Evolutionary conservation across 1,140 invertebrate genomes (phyloP).

Genomic region (Ceratina australensis): DNA sequence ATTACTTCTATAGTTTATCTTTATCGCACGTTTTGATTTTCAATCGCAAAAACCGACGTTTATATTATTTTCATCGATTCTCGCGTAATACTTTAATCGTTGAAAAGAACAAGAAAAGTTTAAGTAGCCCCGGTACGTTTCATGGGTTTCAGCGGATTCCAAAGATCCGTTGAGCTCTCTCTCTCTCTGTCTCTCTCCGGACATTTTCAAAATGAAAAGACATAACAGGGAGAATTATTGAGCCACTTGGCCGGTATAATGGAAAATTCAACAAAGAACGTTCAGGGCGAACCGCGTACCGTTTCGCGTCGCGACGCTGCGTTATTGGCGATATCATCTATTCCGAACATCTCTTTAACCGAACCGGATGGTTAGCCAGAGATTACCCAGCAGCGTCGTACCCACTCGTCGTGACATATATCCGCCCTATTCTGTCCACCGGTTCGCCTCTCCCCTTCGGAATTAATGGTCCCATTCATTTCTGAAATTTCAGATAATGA

Average conservation of each 20-base stretch:
- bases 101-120: too few species aligned
- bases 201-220: not conserved
- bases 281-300: slow-evolving; percentile 14
- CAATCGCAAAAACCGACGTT: too few species aligned
- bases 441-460: slow-evolving; percentile 36
- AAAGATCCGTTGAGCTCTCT: too few species aligned
- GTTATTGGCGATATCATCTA: slow-evolving; percentile 54
- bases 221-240: slow-evolving; percentile 27
- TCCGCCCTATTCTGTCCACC: slow-evolving; percentile 46
- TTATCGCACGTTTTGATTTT: too few species aligned
- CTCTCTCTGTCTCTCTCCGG: too few species aligned
- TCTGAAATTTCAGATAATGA: slow-evolving; percentile 57
- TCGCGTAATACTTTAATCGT: too few species aligned
- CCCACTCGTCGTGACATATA: slow-evolving; percentile 43
- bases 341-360: slow-evolving; percentile 52
- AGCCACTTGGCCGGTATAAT: slow-evolving; percentile 23
- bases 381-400: not conserved
- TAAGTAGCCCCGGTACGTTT: too few species aligned
- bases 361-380: slow-evolving; percentile 24
- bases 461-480: slow-evolving; percentile 58
- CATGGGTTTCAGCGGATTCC: too few species aligned
- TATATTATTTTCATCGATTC: too few species aligned
- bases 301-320: not conserved
- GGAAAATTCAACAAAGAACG: slow-evolving; percentile 37
- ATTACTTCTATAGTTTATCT: too few species aligned